Conservation (phyloP, 2,113 vertebrate genomes). For the Tragulus kanchil region DNA sequence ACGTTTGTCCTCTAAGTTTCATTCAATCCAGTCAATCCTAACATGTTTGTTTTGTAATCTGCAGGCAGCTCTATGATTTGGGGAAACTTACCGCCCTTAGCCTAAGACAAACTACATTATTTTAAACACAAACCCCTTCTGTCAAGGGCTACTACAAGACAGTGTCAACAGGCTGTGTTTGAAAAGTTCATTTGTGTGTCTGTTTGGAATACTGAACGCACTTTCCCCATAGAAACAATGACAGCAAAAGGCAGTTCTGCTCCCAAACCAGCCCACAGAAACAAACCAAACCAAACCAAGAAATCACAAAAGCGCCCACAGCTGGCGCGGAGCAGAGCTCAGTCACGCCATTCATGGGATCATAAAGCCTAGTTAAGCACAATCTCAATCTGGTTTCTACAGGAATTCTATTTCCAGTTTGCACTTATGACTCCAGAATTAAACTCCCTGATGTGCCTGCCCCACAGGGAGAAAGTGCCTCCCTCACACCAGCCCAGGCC, state of each 20-base stretch:
- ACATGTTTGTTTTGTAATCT: conserved; percentile 54
- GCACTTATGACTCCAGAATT: not conserved
- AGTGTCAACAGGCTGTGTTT: conserved; percentile 35
- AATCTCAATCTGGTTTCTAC: conserved; percentile 10
- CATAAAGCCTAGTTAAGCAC: conserved; percentile 12
- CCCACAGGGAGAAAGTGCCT: not conserved
- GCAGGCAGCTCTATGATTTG: conserved; percentile 50
- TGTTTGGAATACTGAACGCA: conserved; percentile 44
- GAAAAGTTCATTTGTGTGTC: conserved; percentile 56
- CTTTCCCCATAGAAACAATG: conserved; percentile 53
- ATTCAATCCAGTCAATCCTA: conserved; percentile 57
- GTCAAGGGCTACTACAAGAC: conserved; percentile 43
- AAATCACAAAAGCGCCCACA: conserved; percentile 33
- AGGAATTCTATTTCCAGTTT: conserved; percentile 35
- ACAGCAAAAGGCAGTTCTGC: conserved; percentile 43
- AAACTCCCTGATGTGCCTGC: not conserved
- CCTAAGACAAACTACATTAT: conserved; percentile 60
- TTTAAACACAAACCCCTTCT: conserved; percentile 55
- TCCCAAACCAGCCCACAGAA: conserved; percentile 58
- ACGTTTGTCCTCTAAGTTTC: conserved; percentile 54
- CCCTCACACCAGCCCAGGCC: not conserved
- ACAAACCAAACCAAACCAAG: conserved; percentile 31
- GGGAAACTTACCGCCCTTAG: conserved; percentile 37
- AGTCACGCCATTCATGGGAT: not conserved
- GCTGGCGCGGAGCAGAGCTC: not conserved